These are phyloP conservation scores for Heliconius eleuchia DNA, from an alignment of 1,140 invertebrate genomes.

Conservation along the genomic window DNA sequence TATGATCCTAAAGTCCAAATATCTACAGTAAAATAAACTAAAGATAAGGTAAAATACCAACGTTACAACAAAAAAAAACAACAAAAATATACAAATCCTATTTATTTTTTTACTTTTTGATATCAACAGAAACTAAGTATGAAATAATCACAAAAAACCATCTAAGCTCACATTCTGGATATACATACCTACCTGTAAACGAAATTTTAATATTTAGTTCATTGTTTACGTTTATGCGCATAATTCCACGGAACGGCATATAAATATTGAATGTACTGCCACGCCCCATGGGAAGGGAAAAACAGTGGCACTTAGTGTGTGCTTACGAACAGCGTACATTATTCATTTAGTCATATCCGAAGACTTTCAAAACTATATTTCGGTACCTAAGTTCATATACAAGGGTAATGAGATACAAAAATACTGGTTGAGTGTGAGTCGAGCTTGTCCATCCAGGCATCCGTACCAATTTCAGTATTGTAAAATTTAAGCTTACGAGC, in stretches of 20 bases:
- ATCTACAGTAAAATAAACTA: too few species aligned
- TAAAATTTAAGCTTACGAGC: too few species aligned
- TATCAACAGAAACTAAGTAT: background rate
- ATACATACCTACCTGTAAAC: background rate
- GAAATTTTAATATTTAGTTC: background rate
- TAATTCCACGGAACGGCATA: constrained; percentile 28
- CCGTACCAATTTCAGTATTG: too few species aligned
- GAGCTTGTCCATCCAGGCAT: too few species aligned
- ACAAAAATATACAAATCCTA: too few species aligned
- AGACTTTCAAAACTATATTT: constrained; percentile 1
- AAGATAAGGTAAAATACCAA: too few species aligned
- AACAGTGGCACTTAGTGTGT: constrained; percentile 59
- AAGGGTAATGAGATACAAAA: too few species aligned
- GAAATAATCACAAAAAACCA: background rate
- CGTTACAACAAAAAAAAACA: too few species aligned
- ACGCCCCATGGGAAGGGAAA: constrained; percentile 49
- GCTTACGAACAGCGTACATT: constrained; percentile 49
- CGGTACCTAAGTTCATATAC: too few species aligned
- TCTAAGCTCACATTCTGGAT: background rate
- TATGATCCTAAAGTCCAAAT: too few species aligned
- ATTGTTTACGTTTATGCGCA: constrained; percentile 18
- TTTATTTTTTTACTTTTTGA: background rate
- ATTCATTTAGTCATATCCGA: constrained; percentile 37
- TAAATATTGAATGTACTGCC: constrained; percentile 34
- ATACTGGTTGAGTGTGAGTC: too few species aligned